Evolutionary conservation across 2,888 invertebrate genomes (phyloP).

Genomic region (Chloroclystis v-ata): DNA sequence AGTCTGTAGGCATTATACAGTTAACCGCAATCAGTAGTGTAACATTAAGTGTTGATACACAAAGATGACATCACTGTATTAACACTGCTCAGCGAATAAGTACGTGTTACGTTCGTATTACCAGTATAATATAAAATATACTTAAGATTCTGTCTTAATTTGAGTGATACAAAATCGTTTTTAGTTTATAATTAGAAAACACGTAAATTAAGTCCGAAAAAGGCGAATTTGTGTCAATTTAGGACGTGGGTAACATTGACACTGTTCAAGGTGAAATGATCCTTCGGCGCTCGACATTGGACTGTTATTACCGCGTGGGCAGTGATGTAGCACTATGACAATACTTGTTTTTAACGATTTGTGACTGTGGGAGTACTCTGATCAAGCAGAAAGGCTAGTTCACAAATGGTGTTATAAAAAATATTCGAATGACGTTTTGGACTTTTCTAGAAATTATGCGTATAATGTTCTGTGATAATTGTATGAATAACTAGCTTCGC

Average conservation of each 20-base stretch:
- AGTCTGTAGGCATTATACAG: constrained; percentile 1
- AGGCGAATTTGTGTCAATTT: constrained; percentile 28
- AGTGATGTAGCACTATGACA: constrained; percentile 10
- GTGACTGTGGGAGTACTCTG: not conserved
- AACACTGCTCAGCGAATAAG: constrained; percentile 39
- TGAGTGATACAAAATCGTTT: constrained; percentile 22
- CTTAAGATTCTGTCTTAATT: constrained; percentile 20
- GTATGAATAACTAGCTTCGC: no score
- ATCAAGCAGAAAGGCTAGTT: no score
- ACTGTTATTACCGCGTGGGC: constrained; percentile 29
- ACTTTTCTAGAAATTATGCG: no score
- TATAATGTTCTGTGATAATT: no score
- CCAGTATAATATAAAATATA: constrained; percentile 5
- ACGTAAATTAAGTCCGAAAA: constrained; percentile 10
- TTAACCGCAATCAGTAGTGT: not conserved
- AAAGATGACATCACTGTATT: constrained; percentile 58
- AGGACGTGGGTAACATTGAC: constrained; percentile 58
- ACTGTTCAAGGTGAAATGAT: constrained; percentile 59
- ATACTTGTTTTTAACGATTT: constrained; percentile 1
- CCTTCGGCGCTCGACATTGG: constrained; percentile 37
- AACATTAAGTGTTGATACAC: constrained; percentile 51
- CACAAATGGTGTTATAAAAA: no score
- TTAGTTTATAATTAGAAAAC: constrained; percentile 15
- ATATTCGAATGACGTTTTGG: no score
- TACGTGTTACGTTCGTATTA: constrained; percentile 30